phyloP scores from a whole-genome alignment of 1,140 invertebrate genomes.

The Drosophila tropicalis region DNA sequence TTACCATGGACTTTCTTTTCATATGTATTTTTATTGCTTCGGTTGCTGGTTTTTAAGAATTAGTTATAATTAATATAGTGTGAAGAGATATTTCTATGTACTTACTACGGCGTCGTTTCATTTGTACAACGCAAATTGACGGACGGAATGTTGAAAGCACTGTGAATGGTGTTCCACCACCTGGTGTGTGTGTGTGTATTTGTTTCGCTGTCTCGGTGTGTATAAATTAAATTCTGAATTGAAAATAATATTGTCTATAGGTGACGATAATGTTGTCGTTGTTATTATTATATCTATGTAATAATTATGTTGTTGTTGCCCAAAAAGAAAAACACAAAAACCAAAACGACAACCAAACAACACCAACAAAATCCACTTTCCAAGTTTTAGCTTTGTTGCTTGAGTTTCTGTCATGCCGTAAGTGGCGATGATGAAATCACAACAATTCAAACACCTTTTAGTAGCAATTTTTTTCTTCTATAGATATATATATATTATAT shows the following conservation, averaged over 20 bases:
- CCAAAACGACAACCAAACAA: slow-evolving; percentile 47
- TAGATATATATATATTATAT: background rate
- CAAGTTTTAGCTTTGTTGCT: slow-evolving; percentile 68
- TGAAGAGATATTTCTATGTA: slow-evolving; percentile 25
- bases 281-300: slow-evolving; percentile 57
- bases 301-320: slow-evolving; percentile 78
- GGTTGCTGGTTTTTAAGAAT: slow-evolving; percentile 7
- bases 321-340: slow-evolving; percentile 29
- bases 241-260: slow-evolving; percentile 79
- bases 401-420: slow-evolving; percentile 76
- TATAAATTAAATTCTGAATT: slow-evolving; percentile 67
- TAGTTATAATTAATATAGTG: slow-evolving; percentile 44
- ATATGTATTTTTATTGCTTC: background rate
- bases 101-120: too few relatives aligned
- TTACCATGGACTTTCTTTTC: slow-evolving; percentile 10
- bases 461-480: slow-evolving; percentile 64
- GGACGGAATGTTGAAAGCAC: background rate
- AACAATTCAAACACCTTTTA: slow-evolving; percentile 81
- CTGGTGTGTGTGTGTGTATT: background rate
- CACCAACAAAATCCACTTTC: slow-evolving; percentile 74
- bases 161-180: background rate
- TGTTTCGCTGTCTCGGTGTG: slow-evolving; percentile 13
- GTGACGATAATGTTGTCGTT: slow-evolving; percentile 78
- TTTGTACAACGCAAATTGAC: slow-evolving; percentile 24
- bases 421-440: slow-evolving; percentile 79